Base-by-base conservation (phyloP, 2,888 invertebrate species). In the Rotaria sp. region DNA sequence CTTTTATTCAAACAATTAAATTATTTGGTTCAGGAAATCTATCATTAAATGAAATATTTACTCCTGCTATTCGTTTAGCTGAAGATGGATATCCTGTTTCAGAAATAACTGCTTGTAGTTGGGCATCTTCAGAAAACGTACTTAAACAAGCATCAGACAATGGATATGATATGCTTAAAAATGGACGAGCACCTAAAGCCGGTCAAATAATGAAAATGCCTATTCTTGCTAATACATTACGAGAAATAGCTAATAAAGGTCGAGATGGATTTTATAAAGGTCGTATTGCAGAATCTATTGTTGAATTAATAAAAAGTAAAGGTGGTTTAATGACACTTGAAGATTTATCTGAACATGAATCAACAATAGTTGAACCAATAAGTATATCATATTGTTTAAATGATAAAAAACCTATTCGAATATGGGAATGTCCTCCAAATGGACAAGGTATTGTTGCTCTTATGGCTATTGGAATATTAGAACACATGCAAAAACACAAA, bases 391-490 rank as follows among this genome's bases (percentile, higher is more conserved):
- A 75, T 75, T 1, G 24, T 41, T 7, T 7, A 26, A 21, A 75
- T 41, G 89, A 90, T 85, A 90, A 90, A 87, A 88, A 89, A 50
- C 90, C 90, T 13, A 88, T 88, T 52, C 87, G 89, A 80, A 88
- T 91, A 5, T 91, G 90, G 90, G 91, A 92, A 88, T 90, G 90
- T 80, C 91, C 90, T 8, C 91, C 91, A 0, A 91, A 90, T 88
- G 90, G 91, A 4, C 91, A 91, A 87, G 92, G 92, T 2, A 89
- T 92, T n/a, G 89, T 90, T 8, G 90, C 90, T 2, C 88, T 92
- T 4, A 88, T 90, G 84, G 90, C 90, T 11, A 88, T 92, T 7
- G 91, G 91, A 88, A 89, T 90, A 50, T 88, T 92, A 52, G 90
- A 91, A 87, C 89, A 88, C n/a, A 90, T 67, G 26, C n/a, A 57